Conservation (phyloP, 2,888 invertebrate species). For the Macrosiphum euphorbiae region DNA sequence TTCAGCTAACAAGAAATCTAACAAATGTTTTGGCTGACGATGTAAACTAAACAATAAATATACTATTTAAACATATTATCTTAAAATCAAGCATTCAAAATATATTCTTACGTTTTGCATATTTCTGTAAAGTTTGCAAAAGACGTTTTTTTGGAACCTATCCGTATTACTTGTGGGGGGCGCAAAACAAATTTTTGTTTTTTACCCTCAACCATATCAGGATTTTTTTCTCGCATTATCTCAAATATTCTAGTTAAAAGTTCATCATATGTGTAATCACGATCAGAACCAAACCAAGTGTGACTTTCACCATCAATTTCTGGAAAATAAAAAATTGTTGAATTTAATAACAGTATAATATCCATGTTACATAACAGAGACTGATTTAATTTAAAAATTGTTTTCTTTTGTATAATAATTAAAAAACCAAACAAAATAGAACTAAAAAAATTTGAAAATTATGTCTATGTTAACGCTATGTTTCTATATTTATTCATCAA, state of each 20-base stretch:
- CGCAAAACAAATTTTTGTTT: conserved; percentile 99
- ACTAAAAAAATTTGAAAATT: not conserved
- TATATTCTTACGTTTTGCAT: conserved; percentile 74
- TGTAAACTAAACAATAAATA: conserved; percentile 72
- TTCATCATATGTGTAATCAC: conserved; percentile 99
- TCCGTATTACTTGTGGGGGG: conserved; percentile 96
- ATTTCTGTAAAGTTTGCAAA: conserved; percentile 98
- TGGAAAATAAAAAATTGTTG: conserved; percentile 27
- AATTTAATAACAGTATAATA: not conserved
- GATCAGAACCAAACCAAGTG: conserved; percentile 86
- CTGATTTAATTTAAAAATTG: conserved; percentile 6
- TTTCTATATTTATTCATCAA: not conserved
- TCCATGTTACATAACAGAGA: not conserved
- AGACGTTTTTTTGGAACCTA: conserved; percentile 99
- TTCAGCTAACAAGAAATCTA: conserved; percentile 97
- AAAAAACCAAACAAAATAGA: not conserved
- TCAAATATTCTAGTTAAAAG: conserved; percentile 95
- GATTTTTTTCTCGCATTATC: conserved; percentile 95
- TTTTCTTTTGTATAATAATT: not conserved
- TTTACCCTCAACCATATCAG: conserved; percentile 98
- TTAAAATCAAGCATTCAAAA: not conserved
- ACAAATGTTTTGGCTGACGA: conserved; percentile 96
- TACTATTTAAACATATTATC: conserved; percentile 32
- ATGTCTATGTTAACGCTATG: not conserved
- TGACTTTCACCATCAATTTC: conserved; percentile 80